Base-by-base conservation (phyloP, 1,140 invertebrate genomes). In the Asbolus verrucosus region DNA sequence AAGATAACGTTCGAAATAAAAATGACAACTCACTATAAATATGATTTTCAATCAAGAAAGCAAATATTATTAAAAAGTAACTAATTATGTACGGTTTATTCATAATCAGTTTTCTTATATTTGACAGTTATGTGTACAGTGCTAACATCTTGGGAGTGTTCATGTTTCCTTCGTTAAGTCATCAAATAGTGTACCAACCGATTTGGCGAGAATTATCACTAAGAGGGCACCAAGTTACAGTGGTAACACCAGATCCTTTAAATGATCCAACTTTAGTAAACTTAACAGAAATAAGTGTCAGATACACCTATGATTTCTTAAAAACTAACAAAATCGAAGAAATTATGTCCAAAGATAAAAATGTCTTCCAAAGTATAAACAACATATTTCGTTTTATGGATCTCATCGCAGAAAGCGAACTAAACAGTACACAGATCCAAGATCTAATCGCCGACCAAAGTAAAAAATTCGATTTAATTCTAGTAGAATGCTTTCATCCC, bases 101-200 rank as follows among this genome's bases (percentile, higher is more conserved):
- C n/a, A n/a, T n/a, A n/a, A n/a, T n/a, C n/a, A n/a, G n/a, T n/a
- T n/a, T n/a, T n/a, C n/a, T n/a, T n/a, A n/a, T n/a, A n/a, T n/a
- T n/a, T n/a, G n/a, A 11, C 8, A 14, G 14, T 15, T 30, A 30
- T 19, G 30, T 36, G 9, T 6, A 75, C 24, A 19, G 70, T 46
- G 70, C 79, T 38, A 80, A 73, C 50, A 87, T 88, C 50, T 73
- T 88, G n/a, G 82, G 79, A 1, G 71, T 84, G 0, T 77, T 84
- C 62, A 77, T 84, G 1, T 77, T 77, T 8, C 79, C 84, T 0
- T 83, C 84, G 0, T 79, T 83, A 39, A 88, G 86, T 68, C 86
- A 88, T 73, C 85, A 86, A 76, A 75, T 85, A 1, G 81, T 85
- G 0, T 85, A 82, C 59, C 78, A 61, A 61, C 75, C 71, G 18